These are phyloP conservation scores for Drosophila takahashii DNA, from an alignment of 1,140 invertebrate species.

Conservation along the genomic window DNA sequence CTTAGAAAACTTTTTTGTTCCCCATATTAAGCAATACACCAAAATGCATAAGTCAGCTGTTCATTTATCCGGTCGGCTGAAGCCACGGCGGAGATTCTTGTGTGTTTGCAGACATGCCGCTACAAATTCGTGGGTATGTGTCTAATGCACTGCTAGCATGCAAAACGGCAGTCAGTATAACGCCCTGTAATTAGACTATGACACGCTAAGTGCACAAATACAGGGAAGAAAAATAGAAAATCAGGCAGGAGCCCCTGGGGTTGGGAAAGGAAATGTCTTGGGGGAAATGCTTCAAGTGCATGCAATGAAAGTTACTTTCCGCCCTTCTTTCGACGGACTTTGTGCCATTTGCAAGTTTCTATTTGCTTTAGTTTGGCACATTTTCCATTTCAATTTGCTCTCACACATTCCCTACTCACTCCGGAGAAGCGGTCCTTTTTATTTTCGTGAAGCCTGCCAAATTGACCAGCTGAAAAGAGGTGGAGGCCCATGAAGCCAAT, in stretches of 20 bases:
- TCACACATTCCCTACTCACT: constrained; percentile 12
- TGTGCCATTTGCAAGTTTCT: constrained; percentile 36
- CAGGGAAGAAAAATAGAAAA: background rate
- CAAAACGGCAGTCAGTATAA: constrained; percentile 75
- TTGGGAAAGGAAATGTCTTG: constrained; percentile 8
- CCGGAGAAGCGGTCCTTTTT: constrained; percentile 4
- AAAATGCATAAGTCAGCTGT: constrained; percentile 44
- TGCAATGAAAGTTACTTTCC: constrained; percentile 44
- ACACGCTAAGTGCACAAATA: constrained; percentile 68
- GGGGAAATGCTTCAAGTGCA: constrained; percentile 58
- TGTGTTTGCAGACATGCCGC: constrained; percentile 56
- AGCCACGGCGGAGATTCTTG: constrained; percentile 2
- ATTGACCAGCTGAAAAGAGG: constrained; percentile 1
- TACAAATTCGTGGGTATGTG: constrained; percentile 60
- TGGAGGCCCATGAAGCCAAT: constrained; percentile 51
- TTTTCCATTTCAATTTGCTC: constrained; percentile 70
- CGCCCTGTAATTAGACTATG: constrained; percentile 75
- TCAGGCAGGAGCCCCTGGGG: background rate
- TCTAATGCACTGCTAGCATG: constrained; percentile 71
- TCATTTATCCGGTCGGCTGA: constrained; percentile 42
- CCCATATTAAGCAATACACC: constrained; percentile 23
- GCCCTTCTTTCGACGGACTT: constrained; percentile 16
- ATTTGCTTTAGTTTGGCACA: constrained; percentile 48
- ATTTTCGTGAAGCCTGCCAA: background rate
- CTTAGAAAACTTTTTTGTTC: constrained; percentile 11